phyloP scores from a whole-genome alignment of 2,113 vertebrate species.

The Myotis brandtii region DNA sequence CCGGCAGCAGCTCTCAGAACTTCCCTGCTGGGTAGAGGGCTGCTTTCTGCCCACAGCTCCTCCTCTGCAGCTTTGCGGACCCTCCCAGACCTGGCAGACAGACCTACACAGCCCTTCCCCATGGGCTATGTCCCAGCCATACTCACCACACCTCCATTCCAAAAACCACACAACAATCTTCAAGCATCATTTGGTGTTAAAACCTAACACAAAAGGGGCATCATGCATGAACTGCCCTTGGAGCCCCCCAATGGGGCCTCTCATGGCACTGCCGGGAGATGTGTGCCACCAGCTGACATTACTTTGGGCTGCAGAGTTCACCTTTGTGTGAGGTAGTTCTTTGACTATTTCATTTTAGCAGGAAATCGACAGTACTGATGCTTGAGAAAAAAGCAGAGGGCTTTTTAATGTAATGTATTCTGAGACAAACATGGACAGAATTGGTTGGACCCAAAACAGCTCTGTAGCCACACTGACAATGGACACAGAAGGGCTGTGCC shows the following conservation, averaged over 20 bases:
- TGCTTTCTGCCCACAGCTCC: not conserved
- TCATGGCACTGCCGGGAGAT: not conserved
- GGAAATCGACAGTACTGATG: not conserved
- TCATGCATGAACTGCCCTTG: fast-evolving
- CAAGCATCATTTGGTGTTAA: not conserved
- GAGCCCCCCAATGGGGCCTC: not conserved
- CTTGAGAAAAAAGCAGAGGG: not conserved
- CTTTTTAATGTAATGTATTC: not conserved
- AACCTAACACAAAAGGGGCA: not conserved
- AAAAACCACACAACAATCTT: not conserved
- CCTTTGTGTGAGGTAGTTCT: not conserved
- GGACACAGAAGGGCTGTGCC: fast-evolving
- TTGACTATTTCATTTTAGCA: not conserved
- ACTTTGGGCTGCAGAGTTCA: not conserved
- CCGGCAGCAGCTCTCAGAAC: not conserved
- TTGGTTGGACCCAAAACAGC: not conserved
- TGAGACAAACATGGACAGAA: not conserved
- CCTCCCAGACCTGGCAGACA: not conserved
- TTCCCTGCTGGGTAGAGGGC: not conserved
- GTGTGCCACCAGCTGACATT: not conserved
- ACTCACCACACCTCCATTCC: no score
- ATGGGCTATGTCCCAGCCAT: not conserved
- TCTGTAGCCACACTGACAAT: not conserved
- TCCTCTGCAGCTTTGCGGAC: not conserved
- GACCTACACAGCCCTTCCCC: not conserved